phyloP scores from a whole-genome alignment of 30 jellyfish, hydroid and myxozoan species.

The Sanderia malayensis region DNA sequence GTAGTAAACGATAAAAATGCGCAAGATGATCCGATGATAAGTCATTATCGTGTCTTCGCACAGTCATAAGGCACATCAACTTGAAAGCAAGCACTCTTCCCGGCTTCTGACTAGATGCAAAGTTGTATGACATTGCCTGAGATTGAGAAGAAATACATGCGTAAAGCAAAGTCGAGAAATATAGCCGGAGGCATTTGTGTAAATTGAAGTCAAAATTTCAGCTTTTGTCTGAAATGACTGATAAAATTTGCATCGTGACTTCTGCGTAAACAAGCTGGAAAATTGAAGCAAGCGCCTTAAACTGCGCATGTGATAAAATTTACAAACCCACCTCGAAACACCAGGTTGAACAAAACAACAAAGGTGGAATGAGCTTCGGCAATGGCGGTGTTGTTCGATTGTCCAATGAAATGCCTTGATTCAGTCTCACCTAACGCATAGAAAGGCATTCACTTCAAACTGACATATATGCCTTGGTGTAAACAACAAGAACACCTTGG shows the following conservation, averaged over 20 bases:
- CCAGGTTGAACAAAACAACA: constrained; percentile 82
- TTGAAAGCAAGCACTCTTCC: constrained; percentile 94
- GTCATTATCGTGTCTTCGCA: constrained; percentile 63
- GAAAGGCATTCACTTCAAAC: too few species aligned
- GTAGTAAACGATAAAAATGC: constrained; percentile 78
- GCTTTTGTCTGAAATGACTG: too few species aligned
- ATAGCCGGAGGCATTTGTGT: too few species aligned
- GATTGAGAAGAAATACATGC: not conserved
- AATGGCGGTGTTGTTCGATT: constrained; percentile 86
- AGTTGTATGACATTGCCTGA: constrained; percentile 78
- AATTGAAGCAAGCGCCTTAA: too few species aligned
- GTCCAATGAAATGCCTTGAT: constrained; percentile 87
- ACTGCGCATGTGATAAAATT: too few species aligned
- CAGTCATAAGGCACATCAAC: constrained; percentile 82
- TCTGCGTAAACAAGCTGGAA: too few species aligned
- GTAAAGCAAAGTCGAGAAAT: too few species aligned
- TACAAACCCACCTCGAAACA: constrained; percentile 92
- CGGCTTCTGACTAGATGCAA: constrained; percentile 66
- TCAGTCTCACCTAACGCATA: constrained; percentile 82
- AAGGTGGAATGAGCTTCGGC: constrained; percentile 88
- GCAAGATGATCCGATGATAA: constrained; percentile 77
- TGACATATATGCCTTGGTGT: too few species aligned
- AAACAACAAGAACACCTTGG: too few species aligned
- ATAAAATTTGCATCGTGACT: too few species aligned
- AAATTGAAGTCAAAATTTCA: too few species aligned